A percentile compares a stretch with the other conserved stretches of the same genome.
Conservation (phyloP, 2,797 vertebrate genomes). For the Coregonus ussuriensis region DNA sequence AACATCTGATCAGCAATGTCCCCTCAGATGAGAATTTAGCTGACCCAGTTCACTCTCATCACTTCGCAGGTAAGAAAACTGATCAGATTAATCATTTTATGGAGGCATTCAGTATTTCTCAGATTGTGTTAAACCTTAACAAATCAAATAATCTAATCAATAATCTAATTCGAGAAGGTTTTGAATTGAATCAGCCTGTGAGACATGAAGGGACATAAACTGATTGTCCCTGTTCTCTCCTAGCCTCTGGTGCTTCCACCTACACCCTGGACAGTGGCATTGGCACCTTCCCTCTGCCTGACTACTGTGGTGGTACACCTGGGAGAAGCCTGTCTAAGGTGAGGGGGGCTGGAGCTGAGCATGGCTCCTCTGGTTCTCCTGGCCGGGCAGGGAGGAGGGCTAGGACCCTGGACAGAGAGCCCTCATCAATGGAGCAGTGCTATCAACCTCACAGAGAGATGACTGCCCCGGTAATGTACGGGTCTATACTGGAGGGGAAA, state of each 20-base stretch:
- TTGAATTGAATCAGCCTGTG: too few species aligned
- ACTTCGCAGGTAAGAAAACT: slow-evolving; percentile 83
- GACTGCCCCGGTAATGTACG: slow-evolving; percentile 72
- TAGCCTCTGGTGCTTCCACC: slow-evolving; percentile 90
- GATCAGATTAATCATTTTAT: not conserved
- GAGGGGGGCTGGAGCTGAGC: slow-evolving; percentile 74
- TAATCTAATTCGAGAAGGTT: too few species aligned
- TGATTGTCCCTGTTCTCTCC: too few species aligned
- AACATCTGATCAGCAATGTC: slow-evolving; percentile 74
- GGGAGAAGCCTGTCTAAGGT: slow-evolving; percentile 84
- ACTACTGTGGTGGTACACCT: slow-evolving; percentile 83
- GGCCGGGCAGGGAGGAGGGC: slow-evolving; percentile 83
- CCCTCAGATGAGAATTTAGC: slow-evolving; percentile 86
- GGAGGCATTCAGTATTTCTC: not conserved
- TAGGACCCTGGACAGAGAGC: slow-evolving; percentile 90
- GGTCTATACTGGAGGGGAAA: slow-evolving; percentile 70
- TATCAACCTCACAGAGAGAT: slow-evolving; percentile 74
- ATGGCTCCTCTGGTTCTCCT: slow-evolving; percentile 72
- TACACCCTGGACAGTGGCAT: slow-evolving; percentile 96
- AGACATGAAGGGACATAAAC: too few species aligned
- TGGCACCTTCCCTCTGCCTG: slow-evolving; percentile 92
- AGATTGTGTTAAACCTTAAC: too few species aligned
- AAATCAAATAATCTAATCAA: too few species aligned
- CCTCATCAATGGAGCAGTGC: slow-evolving; percentile 82
- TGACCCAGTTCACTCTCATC: slow-evolving; percentile 81